Evolutionary conservation across 2,888 invertebrate genomes (phyloP).

Genomic region (Epicampocera succincta): DNA sequence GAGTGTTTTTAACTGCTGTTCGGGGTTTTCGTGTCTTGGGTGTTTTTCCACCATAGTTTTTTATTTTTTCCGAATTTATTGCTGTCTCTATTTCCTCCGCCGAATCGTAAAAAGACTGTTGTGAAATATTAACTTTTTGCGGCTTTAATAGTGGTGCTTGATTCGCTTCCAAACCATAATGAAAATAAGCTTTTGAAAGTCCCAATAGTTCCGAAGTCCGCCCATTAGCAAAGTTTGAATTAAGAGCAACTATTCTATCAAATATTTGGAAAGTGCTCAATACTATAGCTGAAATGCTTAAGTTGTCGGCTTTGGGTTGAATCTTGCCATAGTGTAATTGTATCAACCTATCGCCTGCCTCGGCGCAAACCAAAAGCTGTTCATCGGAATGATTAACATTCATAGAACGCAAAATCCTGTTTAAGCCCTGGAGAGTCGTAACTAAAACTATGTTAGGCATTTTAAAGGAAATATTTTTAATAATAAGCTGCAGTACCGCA

Average conservation of each 20-base stretch:
- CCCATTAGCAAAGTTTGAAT: conserved; percentile 76
- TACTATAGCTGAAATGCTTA: conserved; percentile 19
- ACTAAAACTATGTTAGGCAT: conserved; percentile 7
- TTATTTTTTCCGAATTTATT: conserved; percentile 63
- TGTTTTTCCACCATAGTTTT: conserved; percentile 85
- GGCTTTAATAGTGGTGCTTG: conserved; percentile 76
- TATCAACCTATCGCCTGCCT: conserved; percentile 29
- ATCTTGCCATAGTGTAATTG: conserved; percentile 32
- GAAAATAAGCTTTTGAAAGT: conserved; percentile 83
- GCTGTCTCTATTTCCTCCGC: conserved; percentile 71
- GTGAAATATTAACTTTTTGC: conserved; percentile 84
- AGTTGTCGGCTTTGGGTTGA: background rate
- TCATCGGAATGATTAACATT: conserved; percentile 37
- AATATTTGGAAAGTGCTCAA: conserved; percentile 71
- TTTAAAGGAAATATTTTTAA: background rate
- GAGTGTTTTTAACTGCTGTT: conserved; percentile 47
- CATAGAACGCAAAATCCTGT: conserved; percentile 29
- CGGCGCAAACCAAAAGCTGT: background rate
- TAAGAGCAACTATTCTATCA: conserved; percentile 75
- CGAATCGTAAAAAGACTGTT: conserved; percentile 84
- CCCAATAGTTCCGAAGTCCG: conserved; percentile 84
- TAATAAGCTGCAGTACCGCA: background rate
- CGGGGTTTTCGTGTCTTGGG: conserved; percentile 74
- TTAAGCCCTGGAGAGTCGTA: conserved; percentile 40
- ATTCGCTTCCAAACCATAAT: conserved; percentile 82